A percentile compares a stretch with the other conserved stretches of the same genome.
phyloP scores from a whole-genome alignment of 2,113 vertebrate genomes.

The Mesitornis unicolor region DNA sequence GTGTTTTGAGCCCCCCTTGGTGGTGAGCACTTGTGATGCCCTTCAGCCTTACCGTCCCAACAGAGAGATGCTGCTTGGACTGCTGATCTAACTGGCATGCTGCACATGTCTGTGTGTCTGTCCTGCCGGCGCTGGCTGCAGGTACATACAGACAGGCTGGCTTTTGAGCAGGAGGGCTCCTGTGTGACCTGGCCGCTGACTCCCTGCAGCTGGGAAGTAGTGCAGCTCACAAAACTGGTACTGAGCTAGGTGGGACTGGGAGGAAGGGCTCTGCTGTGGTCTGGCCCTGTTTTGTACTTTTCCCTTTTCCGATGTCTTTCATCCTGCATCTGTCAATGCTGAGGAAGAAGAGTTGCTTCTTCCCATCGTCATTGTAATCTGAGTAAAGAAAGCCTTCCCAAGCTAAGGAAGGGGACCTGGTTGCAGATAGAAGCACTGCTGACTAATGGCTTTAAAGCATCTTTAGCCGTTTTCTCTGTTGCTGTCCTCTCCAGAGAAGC shows the following conservation, averaged over 20 bases:
- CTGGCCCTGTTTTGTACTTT: background rate
- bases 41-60: background rate
- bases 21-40: fast-evolving
- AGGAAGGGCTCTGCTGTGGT: background rate
- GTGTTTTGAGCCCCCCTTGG: fast-evolving
- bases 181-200: fast-evolving
- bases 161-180: fast-evolving
- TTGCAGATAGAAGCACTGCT: background rate
- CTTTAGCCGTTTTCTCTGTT: background rate
- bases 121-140: background rate
- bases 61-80: fast-evolving
- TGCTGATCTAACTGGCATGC: background rate
- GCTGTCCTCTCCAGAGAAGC: background rate
- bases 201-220: background rate
- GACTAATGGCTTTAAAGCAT: background rate
- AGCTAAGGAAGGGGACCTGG: background rate
- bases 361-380: background rate
- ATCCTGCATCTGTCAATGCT: background rate
- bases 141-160: background rate
- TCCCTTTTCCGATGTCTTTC: background rate
- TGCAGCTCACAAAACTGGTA: fast-evolving
- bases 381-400: background rate
- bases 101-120: background rate
- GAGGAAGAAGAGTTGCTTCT: background rate
- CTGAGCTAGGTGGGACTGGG: too few species aligned